Percentiles rank a stretch among this genome's conserved stretches.
phyloP scores from a whole-genome alignment of 2,113 vertebrate genomes.

The Clarias gariepinus region DNA sequence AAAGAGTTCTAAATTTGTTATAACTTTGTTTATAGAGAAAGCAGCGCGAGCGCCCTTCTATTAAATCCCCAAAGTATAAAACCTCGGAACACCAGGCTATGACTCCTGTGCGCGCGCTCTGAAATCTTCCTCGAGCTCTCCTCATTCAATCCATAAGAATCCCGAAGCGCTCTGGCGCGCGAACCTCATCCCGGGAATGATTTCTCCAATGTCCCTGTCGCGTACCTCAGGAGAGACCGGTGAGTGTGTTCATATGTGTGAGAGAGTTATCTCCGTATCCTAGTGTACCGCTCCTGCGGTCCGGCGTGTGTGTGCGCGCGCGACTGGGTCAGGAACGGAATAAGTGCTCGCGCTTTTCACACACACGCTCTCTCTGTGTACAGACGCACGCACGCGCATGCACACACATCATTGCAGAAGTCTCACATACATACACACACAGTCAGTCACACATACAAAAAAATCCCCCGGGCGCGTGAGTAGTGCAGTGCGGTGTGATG shows the following conservation, averaged over 20 bases:
- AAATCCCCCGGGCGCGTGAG: constrained; percentile 1
- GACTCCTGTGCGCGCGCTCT: neutral
- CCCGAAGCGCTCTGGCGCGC: neutral
- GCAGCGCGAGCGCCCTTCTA: neutral
- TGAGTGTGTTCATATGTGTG: neutral
- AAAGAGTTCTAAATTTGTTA: neutral
- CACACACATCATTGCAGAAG: neutral
- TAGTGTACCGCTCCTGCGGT: neutral
- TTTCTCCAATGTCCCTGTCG: neutral
- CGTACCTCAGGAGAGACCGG: neutral
- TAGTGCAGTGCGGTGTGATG: neutral
- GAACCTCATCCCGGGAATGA: neutral
- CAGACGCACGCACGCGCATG: constrained; percentile 4
- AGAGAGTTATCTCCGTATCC: neutral
- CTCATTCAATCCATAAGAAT: neutral
- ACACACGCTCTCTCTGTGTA: neutral
- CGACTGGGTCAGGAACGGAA: constrained; percentile 6
- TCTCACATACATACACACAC: neutral
- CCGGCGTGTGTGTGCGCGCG: neutral
- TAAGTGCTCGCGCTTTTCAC: constrained; percentile 16
- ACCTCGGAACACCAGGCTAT: neutral
- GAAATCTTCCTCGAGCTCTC: neutral
- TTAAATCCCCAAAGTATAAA: neutral
- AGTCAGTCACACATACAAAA: neutral
- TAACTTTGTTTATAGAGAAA: neutral